Evolutionary conservation across 1,140 invertebrate genomes (phyloP).

Genomic region (Drosophila ohnishii): DNA sequence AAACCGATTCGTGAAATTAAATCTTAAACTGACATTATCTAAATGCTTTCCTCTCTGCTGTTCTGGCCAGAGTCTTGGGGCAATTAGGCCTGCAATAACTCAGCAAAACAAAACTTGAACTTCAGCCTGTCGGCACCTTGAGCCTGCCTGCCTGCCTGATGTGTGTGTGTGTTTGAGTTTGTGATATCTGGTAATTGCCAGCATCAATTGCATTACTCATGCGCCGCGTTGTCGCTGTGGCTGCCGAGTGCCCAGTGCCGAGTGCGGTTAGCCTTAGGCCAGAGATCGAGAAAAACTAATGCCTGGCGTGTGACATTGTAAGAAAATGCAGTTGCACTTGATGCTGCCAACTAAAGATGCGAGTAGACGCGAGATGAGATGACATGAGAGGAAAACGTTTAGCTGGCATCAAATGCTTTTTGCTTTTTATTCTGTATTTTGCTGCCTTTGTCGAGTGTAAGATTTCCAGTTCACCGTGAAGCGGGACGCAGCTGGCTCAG

Average conservation of each 20-base stretch:
- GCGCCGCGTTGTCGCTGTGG: constrained; percentile 48
- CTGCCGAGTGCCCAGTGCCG: constrained; percentile 14
- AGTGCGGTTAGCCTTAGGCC: constrained; percentile 59
- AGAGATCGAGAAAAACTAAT: constrained; percentile 67
- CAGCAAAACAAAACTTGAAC: constrained; percentile 66
- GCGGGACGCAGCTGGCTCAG: constrained; percentile 53
- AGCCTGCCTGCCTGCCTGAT: constrained; percentile 8
- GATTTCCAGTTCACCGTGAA: constrained; percentile 70
- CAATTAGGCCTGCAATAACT: constrained; percentile 64
- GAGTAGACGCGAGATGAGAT: constrained; percentile 38
- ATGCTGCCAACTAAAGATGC: constrained; percentile 76
- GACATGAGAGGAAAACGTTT: constrained; percentile 47
- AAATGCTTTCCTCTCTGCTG: constrained; percentile 25
- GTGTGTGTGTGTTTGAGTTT: constrained; percentile 5
- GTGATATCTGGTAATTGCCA: constrained; percentile 64
- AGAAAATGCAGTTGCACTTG: constrained; percentile 80
- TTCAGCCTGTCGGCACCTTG: constrained; percentile 74
- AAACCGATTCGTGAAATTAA: constrained; percentile 7
- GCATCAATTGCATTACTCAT: constrained; percentile 77
- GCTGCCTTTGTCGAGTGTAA: constrained; percentile 42
- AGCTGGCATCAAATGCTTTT: constrained; percentile 37
- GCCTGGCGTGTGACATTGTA: constrained; percentile 67
- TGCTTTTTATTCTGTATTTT: constrained; percentile 9
- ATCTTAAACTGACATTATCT: constrained; percentile 28
- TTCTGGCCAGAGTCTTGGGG: constrained; percentile 41